Base-by-base conservation (phyloP, 2,113 vertebrate genomes). In the Dromiciops gliroides region DNA sequence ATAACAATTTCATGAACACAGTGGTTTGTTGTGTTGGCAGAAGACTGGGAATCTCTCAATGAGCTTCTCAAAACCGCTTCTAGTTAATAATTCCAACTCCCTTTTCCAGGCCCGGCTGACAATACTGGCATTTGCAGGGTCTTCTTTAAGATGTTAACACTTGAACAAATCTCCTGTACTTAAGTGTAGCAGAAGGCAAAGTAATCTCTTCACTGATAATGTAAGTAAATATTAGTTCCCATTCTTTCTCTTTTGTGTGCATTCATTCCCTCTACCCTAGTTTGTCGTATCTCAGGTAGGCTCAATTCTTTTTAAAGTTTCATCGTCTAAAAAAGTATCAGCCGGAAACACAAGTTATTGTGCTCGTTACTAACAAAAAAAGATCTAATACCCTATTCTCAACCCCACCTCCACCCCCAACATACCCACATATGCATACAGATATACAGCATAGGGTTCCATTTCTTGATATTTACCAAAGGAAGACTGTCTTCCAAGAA, bases 211-310 rank as follows among this genome's bases (percentile, higher is more conserved):
- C 0, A 0, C 24, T 3, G 96, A 97, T 96, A 97, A 31, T 47
- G 52, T 48, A 91, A 50, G 97, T 95, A 98, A 97, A 97, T 92
- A 96, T 95, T 95, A 94, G 93, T 37, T 89, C 44, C 90, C 89
- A 92, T 83, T 2, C 10, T 67, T 60, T 88, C 95, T 91, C 93
- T 50, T 48, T 44, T 94, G 47, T 90, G 26, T 49, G 47, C 14
- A 10, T 50, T 53, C 16, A 31, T 94, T 91, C 94, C 95, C 91
- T 97, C 48, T 97, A 49, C 90, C 92, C 94, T 53, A 89, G 89
- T 94, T 50, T 51, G 44, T 51, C 49, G 19, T 44, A 94, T 93
- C 91, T 93, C 52, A 28, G 25, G 48, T 4, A 90, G 48, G 48
- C 26, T 31, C 26, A 26, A 0, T 92, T 94, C 91, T 90, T 95